phyloP scores from a whole-genome alignment of 2,888 invertebrate species.

The Epicampocera succincta region DNA sequence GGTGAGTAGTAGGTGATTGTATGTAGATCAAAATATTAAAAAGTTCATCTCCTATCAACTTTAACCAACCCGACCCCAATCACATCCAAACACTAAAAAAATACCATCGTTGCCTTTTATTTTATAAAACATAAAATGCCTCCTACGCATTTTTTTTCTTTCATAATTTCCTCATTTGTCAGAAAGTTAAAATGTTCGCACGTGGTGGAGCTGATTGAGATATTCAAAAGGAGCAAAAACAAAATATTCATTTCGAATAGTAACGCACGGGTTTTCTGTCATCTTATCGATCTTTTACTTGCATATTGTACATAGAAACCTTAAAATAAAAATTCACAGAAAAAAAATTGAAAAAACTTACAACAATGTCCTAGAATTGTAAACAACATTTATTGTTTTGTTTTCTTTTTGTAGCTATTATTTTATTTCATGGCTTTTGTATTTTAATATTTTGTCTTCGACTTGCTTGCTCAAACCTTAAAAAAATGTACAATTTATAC shows the following conservation, averaged over 20 bases:
- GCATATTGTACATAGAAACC: neutral
- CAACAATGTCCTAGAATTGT: conserved; percentile 44
- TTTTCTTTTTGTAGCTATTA: conserved; percentile 12
- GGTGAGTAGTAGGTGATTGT: conserved; percentile 71
- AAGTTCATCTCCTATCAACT: conserved; percentile 29
- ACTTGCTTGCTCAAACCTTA: conserved; percentile 30
- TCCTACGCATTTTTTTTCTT: neutral
- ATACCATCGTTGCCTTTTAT: conserved; percentile 46
- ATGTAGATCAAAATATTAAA: conserved; percentile 31
- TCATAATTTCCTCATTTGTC: neutral
- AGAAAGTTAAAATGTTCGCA: conserved; percentile 1
- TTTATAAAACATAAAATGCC: conserved; percentile 14
- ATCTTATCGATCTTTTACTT: conserved; percentile 13
- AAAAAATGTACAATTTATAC: conserved; percentile 41
- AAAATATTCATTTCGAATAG: conserved; percentile 19
- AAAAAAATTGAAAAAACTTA: conserved; percentile 25
- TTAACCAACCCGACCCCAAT: conserved; percentile 8
- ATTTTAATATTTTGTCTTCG: conserved; percentile 22
- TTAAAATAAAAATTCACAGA: neutral
- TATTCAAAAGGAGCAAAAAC: conserved; percentile 5
- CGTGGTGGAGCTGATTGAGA: conserved; percentile 16
- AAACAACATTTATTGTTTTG: conserved; percentile 15
- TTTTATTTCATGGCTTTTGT: conserved; percentile 24
- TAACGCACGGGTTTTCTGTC: conserved; percentile 50
- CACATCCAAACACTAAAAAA: conserved; percentile 13